Base-by-base conservation (phyloP, 2,888 invertebrate species). In the Chorisops tibialis region DNA sequence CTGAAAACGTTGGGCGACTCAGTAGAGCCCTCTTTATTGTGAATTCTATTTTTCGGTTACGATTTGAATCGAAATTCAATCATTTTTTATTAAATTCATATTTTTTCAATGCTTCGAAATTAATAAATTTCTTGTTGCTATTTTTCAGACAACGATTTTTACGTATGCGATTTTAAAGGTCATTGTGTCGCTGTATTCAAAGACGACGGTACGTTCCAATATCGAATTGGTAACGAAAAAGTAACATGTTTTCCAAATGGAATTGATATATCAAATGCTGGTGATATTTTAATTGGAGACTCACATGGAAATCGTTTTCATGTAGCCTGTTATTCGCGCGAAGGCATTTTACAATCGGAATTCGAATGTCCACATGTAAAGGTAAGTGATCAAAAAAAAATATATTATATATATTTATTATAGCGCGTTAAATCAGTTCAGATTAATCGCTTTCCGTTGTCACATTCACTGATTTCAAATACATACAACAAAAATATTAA, bases 301-400 rank as follows among this genome's bases (percentile, higher is more conserved):
- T 96, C 95, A 56, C 96, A 97, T 79, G 96, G 96, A 49, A 97
- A 97, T 82, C 88, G 96, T 72, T 97, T 97, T 78, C 96, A 97
- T 76, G 95, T 97, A 60, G 95, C 96, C 63, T 96, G 96, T 62
- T 97, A 95, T 79, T 90, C 92, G 60, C 85, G 92, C 56, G 93
- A 93, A 71, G 96, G 95, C 56, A 84, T 85, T 59, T 82, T 93
- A 61, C 87, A 92, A 74, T 90, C 91, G 0, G 96, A 96, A 79
- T 96, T 96, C 77, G 96, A 96, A 80, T 97, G 96, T 79, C 96
- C 96, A 58, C 93, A 96, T 75, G 95, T 96, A 64, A 96, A 97
- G 87, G 96, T 96, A 73, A 77, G 79, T 71, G 7, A 37, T 1
- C 41, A 3, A 16, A 41, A 41, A 11, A 39, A 41, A 41, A 30